phyloP scores from a whole-genome alignment of 1,140 invertebrate species.

The Lordiphosa collinella region DNA sequence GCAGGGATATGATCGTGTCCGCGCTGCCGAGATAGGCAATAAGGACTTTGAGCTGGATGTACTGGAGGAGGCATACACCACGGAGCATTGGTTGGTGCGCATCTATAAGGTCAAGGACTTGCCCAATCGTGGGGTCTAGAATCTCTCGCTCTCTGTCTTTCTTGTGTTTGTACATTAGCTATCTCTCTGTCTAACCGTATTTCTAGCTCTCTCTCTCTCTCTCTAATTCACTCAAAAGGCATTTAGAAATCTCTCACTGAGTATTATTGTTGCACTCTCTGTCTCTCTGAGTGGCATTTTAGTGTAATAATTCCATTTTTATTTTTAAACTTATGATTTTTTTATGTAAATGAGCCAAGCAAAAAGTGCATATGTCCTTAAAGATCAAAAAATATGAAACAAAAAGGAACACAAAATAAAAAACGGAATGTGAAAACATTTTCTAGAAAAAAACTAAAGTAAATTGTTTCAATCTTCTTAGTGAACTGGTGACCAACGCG shows the following conservation, averaged over 20 bases:
- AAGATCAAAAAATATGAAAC: background rate
- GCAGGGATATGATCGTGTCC: constrained; percentile 93
- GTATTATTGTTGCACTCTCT: constrained; percentile 32
- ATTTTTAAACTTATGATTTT: background rate
- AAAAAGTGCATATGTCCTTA: background rate
- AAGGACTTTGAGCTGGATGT: constrained; percentile 96
- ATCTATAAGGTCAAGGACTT: constrained; percentile 97
- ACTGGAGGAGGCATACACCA: constrained; percentile 96
- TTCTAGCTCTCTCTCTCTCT: background rate
- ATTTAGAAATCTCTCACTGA: constrained; percentile 20
- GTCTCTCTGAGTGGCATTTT: constrained; percentile 11
- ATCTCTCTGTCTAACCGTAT: background rate
- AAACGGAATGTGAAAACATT: background rate
- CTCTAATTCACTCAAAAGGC: background rate
- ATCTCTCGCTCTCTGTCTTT: background rate
- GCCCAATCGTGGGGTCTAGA: constrained; percentile 88
- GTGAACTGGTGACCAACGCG: too few species aligned
- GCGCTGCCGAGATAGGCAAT: constrained; percentile 95
- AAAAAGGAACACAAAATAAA: background rate
- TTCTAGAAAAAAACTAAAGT: background rate
- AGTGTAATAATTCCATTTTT: constrained; percentile 9
- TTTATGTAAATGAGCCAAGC: background rate
- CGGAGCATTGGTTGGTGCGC: constrained; percentile 96
- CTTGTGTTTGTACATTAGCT: constrained; percentile 8
- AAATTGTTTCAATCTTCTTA: too few species aligned